These are phyloP conservation scores for Blastobasis lacticolella DNA, from an alignment of 2,888 invertebrate genomes.

Conservation along the genomic window DNA sequence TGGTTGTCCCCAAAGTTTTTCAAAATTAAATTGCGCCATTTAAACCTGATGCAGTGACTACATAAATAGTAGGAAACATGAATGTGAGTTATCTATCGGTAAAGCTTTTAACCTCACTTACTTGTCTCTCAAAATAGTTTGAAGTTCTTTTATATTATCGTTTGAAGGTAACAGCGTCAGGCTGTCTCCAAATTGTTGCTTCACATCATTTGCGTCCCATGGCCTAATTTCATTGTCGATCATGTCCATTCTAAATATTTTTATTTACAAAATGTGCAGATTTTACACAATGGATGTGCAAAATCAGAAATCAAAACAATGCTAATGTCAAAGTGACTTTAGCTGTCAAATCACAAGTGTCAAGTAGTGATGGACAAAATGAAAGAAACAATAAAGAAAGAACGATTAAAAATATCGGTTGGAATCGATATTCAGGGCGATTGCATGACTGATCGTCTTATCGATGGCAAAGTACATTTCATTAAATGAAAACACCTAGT, in stretches of 20 bases:
- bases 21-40: too few relatives aligned
- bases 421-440: slow-evolving; percentile 1
- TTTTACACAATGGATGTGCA: background rate
- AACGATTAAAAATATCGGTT: slow-evolving; percentile 6
- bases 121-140: slow-evolving; percentile 92
- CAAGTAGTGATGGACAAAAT: slow-evolving; percentile 5
- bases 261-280: background rate
- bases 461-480: too few relatives aligned
- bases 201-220: slow-evolving; percentile 57
- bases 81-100: too few relatives aligned
- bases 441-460: background rate
- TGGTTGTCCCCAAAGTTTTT: too few relatives aligned
- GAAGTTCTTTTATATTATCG: slow-evolving; percentile 87
- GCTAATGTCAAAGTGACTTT: slow-evolving; percentile 11
- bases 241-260: slow-evolving; percentile 45
- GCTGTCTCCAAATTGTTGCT: slow-evolving; percentile 78
- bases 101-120: slow-evolving; percentile 63
- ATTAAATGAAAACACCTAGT: too few relatives aligned
- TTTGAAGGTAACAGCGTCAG: slow-evolving; percentile 82
- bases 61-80: too few relatives aligned
- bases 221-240: slow-evolving; percentile 56
- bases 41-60: too few relatives aligned
- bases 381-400: too few relatives aligned
- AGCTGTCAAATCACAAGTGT: slow-evolving; percentile 14
- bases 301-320: slow-evolving; percentile 3